Evolutionary conservation across 1,140 invertebrate genomes (phyloP), one percentile per base, ranked within the genome.

Genomic region (Himalopsyche phryganea): DNA sequence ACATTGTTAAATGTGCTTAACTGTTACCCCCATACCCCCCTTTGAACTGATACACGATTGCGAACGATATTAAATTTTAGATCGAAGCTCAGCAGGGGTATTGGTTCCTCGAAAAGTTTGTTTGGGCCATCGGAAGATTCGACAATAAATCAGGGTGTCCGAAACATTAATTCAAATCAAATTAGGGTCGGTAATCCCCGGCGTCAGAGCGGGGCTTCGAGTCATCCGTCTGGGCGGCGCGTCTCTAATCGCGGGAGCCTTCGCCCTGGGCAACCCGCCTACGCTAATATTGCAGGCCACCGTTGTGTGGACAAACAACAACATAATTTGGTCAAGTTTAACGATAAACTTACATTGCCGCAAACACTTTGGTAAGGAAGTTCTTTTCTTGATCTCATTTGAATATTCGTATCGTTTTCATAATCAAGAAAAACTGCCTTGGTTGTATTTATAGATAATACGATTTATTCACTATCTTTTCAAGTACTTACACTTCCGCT

Each of bases 131-230:
- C 38, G 18, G 35, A 55, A 55, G 53, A 55, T 48, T 47, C 53
- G 53, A 55, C 47, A 55, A 58, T 63, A 63, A 63, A 63, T 63
- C 60, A 58, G 60, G 45, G 56, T 48, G 56, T 63, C 60, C 55
- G 51, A 63, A 58, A 55, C 60, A 63, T 63, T 63, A 63, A 63
- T 63, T 58, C 60, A 58, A 63, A 58, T 63, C 60, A 63, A 63
- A 63, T 63, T 63, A 63, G 55, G 60, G 60, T 41, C 50, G 41
- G 60, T 63, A 63, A 63, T 63, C 60, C 60, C 60, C 50, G 54
- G 60, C 60, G 50, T 50, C 55, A 50, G 55, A 41, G 55, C 48
- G 36, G 55, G 55, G 38, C 48, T 19, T 32, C 38, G 55, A 50
- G 36, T 58, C 55, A 58, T 58, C 55, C 48, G 55, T 58, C 55